A percentile compares a stretch with the other conserved stretches of the same genome.
Conservation (phyloP, 2,888 invertebrate species). For the Apotomis betuletana region DNA sequence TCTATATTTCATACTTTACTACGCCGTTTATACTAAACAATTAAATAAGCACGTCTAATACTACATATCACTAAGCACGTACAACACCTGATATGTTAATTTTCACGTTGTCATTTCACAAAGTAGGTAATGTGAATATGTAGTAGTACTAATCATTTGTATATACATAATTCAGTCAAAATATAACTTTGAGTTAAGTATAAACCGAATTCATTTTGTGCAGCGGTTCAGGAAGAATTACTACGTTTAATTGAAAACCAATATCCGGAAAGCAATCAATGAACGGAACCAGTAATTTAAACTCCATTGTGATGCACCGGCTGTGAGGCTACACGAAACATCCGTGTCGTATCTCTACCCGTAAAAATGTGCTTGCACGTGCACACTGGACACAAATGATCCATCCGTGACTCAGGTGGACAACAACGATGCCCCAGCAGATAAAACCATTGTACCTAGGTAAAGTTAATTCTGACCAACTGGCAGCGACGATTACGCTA, state of each 20-base stretch:
- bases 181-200: background rate
- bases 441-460: constrained; percentile 65
- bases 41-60: too few relatives aligned
- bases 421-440: constrained; percentile 53
- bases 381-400: constrained; percentile 35
- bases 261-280: constrained; percentile 51
- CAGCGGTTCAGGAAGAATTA: background rate
- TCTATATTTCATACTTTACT: too few relatives aligned
- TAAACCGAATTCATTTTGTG: background rate
- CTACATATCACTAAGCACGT: too few relatives aligned
- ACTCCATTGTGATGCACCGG: constrained; percentile 51
- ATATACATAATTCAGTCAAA: background rate
- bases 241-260: constrained; percentile 8
- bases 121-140: background rate
- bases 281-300: constrained; percentile 67
- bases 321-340: constrained; percentile 47
- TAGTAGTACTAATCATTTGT: background rate
- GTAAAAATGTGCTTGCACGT: constrained; percentile 34
- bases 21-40: too few relatives aligned
- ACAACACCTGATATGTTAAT: too few relatives aligned
- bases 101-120: too few relatives aligned
- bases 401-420: constrained; percentile 51
- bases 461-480: constrained; percentile 68
- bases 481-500: constrained; percentile 68
- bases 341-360: constrained; percentile 51